Base-by-base conservation (phyloP, 1,140 invertebrate genomes). In the Microplitis mediator region DNA sequence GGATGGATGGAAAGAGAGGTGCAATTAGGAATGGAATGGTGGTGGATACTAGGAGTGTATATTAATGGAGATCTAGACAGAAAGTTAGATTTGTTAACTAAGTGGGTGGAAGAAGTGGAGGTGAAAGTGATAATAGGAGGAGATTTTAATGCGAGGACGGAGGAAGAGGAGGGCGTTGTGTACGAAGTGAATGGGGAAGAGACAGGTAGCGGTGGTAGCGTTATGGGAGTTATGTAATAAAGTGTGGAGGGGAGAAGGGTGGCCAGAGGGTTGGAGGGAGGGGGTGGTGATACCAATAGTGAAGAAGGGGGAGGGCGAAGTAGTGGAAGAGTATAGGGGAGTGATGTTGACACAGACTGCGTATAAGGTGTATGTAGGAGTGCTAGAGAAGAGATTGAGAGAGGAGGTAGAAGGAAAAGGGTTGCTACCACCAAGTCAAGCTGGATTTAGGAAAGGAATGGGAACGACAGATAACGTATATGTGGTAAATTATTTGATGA, bases 151-250 rank as follows among this genome's bases (percentile, higher is more conserved):
- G 52, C 16, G 6, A 8, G 52, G 16, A 54, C 52, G 16, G 52
- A 0, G 4, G 16, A 16, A 3, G 13, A 4, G 13, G 52, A n/a
- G 52, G 13, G 13, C 4, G 11, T 0, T 11, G 2, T 4, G 6
- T 0, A 0, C 13, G 8, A 16, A 60, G 1, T 4, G 23, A 23
- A 11, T 4, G 14, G 1, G 4, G 31, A 32, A 6, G 11, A 60
- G 11, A 32, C 0, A n/a, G 4, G 5, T 60, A 2, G 0, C 4
- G 23, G 13, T 8, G 51, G 14, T 31, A 16, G 35, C 4, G 4
- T 6, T 65, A 3, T 72, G 70, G 62, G 58, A 52, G 34, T n/a
- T 65, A 11, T 72, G 70, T 36, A 14, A 16, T 23, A 65, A 54
- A 2, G 62, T 72, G 4, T 72, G 34, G 3, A 14, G 14, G 2